A percentile compares a stretch with the other conserved stretches of the same genome.
Conservation (phyloP, 2,113 vertebrate genomes). For the Coptodon bakossiorum region DNA sequence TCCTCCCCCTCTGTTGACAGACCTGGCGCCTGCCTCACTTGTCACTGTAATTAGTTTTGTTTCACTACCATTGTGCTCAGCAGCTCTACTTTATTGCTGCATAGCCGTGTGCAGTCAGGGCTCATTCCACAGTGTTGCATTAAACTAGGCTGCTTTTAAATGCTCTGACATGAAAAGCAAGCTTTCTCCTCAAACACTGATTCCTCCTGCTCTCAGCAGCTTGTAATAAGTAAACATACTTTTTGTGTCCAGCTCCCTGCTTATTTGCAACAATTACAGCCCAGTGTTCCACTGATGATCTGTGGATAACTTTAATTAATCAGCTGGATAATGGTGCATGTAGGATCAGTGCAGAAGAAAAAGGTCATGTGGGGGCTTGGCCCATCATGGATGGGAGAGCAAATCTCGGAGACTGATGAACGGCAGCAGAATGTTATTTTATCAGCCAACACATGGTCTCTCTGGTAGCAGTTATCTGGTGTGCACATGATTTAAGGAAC, state of each 20-base stretch:
- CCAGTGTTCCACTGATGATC: slow-evolving; percentile 38
- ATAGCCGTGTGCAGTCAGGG: not conserved
- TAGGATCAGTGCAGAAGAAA: not conserved
- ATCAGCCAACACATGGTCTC: not conserved
- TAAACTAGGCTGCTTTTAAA: slow-evolving; percentile 20
- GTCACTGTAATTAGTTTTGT: slow-evolving; percentile 66
- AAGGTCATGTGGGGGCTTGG: not conserved
- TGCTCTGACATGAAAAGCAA: not conserved
- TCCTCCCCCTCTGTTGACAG: slow-evolving; percentile 42
- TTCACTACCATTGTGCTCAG: slow-evolving; percentile 46
- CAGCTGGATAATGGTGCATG: slow-evolving; percentile 18
- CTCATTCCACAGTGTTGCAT: slow-evolving; percentile 5
- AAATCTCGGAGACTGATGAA: slow-evolving; percentile 13
- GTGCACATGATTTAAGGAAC: not conserved
- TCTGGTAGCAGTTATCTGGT: not conserved
- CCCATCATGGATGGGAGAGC: not conserved
- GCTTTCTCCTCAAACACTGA: slow-evolving; percentile 15
- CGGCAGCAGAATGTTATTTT: not conserved
- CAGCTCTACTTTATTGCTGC: slow-evolving; percentile 31
- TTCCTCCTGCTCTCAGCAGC: slow-evolving; percentile 27
- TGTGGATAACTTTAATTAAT: slow-evolving; percentile 37
- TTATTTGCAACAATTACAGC: slow-evolving; percentile 31
- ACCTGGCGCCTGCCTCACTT: slow-evolving; percentile 43
- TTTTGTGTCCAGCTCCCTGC: not conserved
- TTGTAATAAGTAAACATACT: slow-evolving; percentile 32